Percentiles rank a stretch among this genome's conserved stretches.
phyloP scores from a whole-genome alignment of 2,888 invertebrate species.

The Cryptophagus acutangulus region DNA sequence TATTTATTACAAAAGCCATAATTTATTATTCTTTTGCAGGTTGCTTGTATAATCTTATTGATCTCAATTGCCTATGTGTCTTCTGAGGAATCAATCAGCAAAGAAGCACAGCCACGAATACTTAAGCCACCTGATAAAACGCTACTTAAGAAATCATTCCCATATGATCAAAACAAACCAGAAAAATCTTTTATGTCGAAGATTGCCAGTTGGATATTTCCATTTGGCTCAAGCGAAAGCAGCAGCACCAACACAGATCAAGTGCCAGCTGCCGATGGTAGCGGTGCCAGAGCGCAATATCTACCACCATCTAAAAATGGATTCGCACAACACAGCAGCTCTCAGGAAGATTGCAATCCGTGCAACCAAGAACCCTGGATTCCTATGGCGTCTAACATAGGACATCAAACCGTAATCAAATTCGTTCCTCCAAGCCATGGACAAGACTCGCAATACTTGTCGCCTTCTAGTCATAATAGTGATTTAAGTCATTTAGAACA shows the following conservation, averaged over 20 bases:
- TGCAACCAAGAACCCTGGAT: constrained; percentile 81
- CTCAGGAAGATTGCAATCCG: constrained; percentile 59
- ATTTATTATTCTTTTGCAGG: constrained; percentile 16
- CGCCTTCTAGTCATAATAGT: constrained; percentile 22
- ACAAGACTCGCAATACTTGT: too few species aligned
- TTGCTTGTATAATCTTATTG: constrained; percentile 16
- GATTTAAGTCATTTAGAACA: constrained; percentile 14
- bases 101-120: constrained; percentile 33
- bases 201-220: constrained; percentile 59
- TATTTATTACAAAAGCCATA: neutral
- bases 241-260: constrained; percentile 21
- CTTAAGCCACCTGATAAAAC: constrained; percentile 48
- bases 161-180: constrained; percentile 21
- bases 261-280: constrained; percentile 23
- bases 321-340: constrained; percentile 20
- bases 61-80: constrained; percentile 14
- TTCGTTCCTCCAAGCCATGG: constrained; percentile 36
- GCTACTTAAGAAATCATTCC: constrained; percentile 37
- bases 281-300: too few species aligned
- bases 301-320: too few species aligned
- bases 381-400: constrained; percentile 57
- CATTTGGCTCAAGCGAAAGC: constrained; percentile 34
- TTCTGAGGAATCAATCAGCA: constrained; percentile 25
- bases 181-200: constrained; percentile 56
- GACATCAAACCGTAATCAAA: constrained; percentile 35